A percentile compares a stretch with the other conserved stretches of the same genome.
These are phyloP conservation scores for Scophthalmus maximus DNA, from an alignment of 2,113 vertebrate genomes.

Conservation along the genomic window DNA sequence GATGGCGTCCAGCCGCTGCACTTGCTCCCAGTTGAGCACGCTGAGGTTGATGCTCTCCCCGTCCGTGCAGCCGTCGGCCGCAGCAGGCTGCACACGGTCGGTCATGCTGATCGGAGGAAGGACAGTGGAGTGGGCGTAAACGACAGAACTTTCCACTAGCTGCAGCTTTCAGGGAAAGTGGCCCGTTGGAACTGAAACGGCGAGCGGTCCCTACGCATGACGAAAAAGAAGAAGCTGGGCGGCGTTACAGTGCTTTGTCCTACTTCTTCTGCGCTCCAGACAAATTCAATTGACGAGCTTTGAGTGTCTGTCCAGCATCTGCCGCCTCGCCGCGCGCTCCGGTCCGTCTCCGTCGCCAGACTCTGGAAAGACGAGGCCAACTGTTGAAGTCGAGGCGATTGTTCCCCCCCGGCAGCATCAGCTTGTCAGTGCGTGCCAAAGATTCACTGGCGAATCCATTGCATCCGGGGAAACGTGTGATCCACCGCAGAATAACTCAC, in stretches of 20 bases:
- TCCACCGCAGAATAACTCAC: too few relatives aligned
- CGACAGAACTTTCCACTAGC: conserved; percentile 21
- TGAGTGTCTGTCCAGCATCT: conserved; percentile 40
- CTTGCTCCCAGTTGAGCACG: conserved; percentile 98
- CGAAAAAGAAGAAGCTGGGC: conserved; percentile 21
- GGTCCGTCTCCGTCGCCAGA: conserved; percentile 18
- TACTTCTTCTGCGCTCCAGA: conserved; percentile 63
- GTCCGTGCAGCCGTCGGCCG: conserved; percentile 81
- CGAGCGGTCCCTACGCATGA: conserved; percentile 18
- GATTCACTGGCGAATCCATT: conserved; percentile 37
- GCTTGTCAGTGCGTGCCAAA: conserved; percentile 3
- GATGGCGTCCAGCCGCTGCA: conserved; percentile 93
- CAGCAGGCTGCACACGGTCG: not conserved
- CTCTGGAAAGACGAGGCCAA: conserved; percentile 3
- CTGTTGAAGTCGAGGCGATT: not conserved
- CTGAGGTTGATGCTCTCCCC: conserved; percentile 87
- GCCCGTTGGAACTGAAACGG: not conserved
- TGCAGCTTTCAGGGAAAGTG: conserved; percentile 13
- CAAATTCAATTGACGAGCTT: conserved; percentile 54
- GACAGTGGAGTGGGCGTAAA: too few relatives aligned
- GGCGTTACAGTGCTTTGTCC: conserved; percentile 39
- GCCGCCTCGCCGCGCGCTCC: conserved; percentile 27
- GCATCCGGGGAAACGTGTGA: not conserved
- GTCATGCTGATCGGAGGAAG: not conserved
- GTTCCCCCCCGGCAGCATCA: conserved; percentile 12